phyloP scores from a whole-genome alignment of 1,140 invertebrate genomes.

The Atopsyche davidsoni region DNA sequence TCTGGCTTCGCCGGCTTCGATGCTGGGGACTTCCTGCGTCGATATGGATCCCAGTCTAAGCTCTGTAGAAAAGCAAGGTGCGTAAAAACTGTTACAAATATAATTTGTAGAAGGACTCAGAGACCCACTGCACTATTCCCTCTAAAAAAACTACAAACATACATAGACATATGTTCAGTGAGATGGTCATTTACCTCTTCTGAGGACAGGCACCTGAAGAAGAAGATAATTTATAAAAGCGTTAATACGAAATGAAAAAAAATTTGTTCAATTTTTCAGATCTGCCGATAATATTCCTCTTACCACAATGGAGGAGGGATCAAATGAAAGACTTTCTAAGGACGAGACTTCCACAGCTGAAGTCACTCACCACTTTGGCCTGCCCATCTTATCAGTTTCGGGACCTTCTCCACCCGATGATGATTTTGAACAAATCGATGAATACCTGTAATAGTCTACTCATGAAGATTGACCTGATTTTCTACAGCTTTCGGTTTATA shows the following conservation, averaged over 20 bases:
- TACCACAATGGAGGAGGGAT: slow-evolving; percentile 46
- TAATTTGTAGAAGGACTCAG: too few relatives aligned
- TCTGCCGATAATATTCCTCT: slow-evolving; percentile 54
- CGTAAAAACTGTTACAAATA: too few relatives aligned
- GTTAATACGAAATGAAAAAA: not conserved
- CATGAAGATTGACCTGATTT: too few relatives aligned
- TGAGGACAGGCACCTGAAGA: too few relatives aligned
- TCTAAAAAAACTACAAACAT: not conserved
- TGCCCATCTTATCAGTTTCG: slow-evolving; percentile 69
- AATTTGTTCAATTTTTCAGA: slow-evolving; percentile 31
- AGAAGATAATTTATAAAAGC: not conserved
- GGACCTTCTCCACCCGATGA: slow-evolving; percentile 71
- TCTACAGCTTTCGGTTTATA: too few relatives aligned
- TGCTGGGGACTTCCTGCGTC: slow-evolving; percentile 66
- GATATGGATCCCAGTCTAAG: slow-evolving; percentile 70
- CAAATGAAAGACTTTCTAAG: slow-evolving; percentile 46
- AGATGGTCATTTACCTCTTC: too few relatives aligned
- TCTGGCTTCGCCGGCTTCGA: slow-evolving; percentile 68
- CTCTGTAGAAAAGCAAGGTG: slow-evolving; percentile 71
- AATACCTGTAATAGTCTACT: slow-evolving; percentile 41
- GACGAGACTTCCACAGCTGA: slow-evolving; percentile 47
- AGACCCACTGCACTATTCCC: too few relatives aligned
- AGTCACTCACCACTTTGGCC: slow-evolving; percentile 58
- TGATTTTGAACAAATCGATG: slow-evolving; percentile 50
- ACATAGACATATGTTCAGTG: too few relatives aligned